Conservation (phyloP, 1,140 invertebrate species). For the Catajapyx aquilonaris region DNA sequence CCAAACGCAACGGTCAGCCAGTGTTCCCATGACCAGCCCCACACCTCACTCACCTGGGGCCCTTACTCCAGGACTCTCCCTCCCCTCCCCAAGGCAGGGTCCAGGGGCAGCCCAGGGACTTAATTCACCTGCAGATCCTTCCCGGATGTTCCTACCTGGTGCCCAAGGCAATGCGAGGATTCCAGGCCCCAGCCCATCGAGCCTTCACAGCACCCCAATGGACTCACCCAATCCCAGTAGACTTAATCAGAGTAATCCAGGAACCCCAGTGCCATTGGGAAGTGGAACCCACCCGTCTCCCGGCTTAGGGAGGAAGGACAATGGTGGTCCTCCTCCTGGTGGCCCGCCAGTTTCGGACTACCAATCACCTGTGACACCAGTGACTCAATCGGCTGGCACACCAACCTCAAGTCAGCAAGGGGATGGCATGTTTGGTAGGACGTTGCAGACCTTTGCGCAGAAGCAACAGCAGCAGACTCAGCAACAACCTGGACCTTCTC, state of each 20-base stretch:
- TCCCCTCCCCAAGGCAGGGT: conserved; percentile 33
- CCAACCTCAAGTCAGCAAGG: conserved; percentile 27
- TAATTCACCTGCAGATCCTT: conserved; percentile 42
- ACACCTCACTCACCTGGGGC: conserved; percentile 48
- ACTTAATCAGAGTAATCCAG: conserved; percentile 40
- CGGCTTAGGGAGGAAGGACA: conserved; percentile 18
- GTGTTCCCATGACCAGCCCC: conserved; percentile 49
- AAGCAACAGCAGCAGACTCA: conserved; percentile 38
- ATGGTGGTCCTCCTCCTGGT: conserved; percentile 13
- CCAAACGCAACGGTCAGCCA: conserved; percentile 56
- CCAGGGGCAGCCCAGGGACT: conserved; percentile 36
- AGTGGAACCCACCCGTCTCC: too few relatives aligned
- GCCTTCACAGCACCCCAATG: conserved; percentile 17
- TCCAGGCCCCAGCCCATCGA: conserved; percentile 38
- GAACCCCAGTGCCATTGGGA: conserved; percentile 48
- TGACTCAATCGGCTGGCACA: conserved; percentile 15
- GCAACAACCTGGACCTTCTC: too few relatives aligned
- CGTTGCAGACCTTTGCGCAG: conserved; percentile 52
- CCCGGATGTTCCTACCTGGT: conserved; percentile 18
- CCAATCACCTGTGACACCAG: conserved; percentile 15
- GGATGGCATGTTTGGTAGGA: conserved; percentile 58
- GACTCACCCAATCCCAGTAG: conserved; percentile 28
- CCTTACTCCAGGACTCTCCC: conserved; percentile 41
- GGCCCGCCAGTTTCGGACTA: too few relatives aligned
- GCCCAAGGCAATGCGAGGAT: conserved; percentile 9